Evolutionary conservation across 2,797 vertebrate species (phyloP), one percentile per base, ranked within the genome.

Genomic region (Vireo griseus): DNA sequence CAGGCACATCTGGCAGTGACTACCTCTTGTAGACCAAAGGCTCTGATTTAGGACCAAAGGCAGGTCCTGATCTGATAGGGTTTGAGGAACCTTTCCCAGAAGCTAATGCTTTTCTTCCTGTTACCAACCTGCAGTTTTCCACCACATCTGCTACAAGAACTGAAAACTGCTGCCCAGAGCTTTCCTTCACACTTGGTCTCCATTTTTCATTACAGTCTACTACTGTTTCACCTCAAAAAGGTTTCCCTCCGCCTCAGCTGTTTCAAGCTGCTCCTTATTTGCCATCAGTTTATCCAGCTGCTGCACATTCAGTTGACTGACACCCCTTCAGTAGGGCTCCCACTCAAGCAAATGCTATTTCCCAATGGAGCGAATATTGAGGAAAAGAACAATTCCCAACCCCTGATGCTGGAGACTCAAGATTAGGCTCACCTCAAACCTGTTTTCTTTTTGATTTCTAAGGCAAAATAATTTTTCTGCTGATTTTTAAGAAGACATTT

Each of bases 1-100:
- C 31, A 66, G 39, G 51, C 6, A 2, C 29, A 20, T 3, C 0
- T 0, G 40, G 44, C 1, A 6, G 35, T 59, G 40, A 42, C 62
- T 44, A 31, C 35, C 14, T 74, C 33, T 13, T 1, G 9, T 5
- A 63, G 51, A 51, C 15, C 40, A 67, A 62, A 77, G 17, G 44
- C 52, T 67, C 42, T 57, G 31, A 54, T 44, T 73, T 63, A 74
- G 39, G 54, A 62, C 29, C 3, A 2, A 71, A 71, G 28, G 62
- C 73, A 86, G 14, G 14, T 75, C 33, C 42, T 55, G 66, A 52
- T 22, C 50, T n/a, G 39, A 90, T 54, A 80, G 40, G 10, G 45
- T 22, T 37, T 72, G 58, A 69, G 0, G 0, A 74, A 29, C 37
- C 18, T 65, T 61, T 15, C 50, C 58, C 45, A 65, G 65, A 74